These are phyloP conservation scores for Engystomops pustulosus DNA, from an alignment of 2,113 vertebrate species.

Conservation along the genomic window DNA sequence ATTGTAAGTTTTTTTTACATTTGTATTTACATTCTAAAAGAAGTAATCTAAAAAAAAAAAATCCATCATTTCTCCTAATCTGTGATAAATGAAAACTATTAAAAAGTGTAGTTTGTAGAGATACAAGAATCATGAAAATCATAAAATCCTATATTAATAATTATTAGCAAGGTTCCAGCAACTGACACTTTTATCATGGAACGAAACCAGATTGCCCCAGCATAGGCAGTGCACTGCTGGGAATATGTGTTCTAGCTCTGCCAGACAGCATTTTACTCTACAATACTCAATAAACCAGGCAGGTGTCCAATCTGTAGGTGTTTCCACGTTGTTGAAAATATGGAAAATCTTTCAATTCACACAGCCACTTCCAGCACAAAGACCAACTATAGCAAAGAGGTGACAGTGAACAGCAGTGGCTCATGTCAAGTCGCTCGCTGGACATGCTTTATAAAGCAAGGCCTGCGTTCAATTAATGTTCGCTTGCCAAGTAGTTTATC, in stretches of 20 bases:
- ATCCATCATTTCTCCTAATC: no score
- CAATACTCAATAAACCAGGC: constrained; percentile 36
- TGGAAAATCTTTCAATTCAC: constrained; percentile 52
- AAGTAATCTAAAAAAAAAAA: no score
- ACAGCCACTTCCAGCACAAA: constrained; percentile 58
- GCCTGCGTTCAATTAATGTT: constrained; percentile 61
- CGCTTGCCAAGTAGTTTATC: constrained; percentile 54
- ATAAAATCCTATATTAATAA: background rate
- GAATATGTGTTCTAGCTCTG: constrained; percentile 1
- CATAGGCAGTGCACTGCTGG: background rate
- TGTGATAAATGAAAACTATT: no score
- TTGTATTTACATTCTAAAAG: no score
- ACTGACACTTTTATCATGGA: constrained; percentile 12
- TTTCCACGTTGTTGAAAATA: constrained; percentile 39
- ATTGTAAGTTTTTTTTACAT: no score
- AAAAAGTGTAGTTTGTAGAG: no score
- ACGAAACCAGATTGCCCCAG: constrained; percentile 15
- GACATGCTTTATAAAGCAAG: constrained; percentile 59
- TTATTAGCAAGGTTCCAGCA: background rate
- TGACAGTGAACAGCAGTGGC: constrained; percentile 57
- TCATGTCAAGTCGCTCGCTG: constrained; percentile 27
- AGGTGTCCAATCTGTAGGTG: constrained; percentile 50
- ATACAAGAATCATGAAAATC: no score
- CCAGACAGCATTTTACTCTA: constrained; percentile 5
- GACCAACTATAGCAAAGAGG: constrained; percentile 57